These are phyloP conservation scores for Synergus itoensis DNA, from an alignment of 2,888 invertebrate species.

Conservation along the genomic window DNA sequence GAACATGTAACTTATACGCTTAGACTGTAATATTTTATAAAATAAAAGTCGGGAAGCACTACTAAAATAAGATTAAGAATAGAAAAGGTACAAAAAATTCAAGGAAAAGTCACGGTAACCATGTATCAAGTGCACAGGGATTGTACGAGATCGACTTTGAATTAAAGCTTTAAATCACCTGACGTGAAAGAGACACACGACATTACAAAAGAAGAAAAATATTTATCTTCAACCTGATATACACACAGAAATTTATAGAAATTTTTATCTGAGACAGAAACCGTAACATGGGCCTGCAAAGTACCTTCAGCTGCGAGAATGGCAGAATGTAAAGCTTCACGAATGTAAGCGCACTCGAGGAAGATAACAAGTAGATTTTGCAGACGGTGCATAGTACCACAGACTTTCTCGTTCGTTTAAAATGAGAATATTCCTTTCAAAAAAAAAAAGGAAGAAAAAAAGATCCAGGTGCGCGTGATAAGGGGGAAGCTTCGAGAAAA, in stretches of 20 bases:
- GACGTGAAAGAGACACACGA: neutral
- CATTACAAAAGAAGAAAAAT: neutral
- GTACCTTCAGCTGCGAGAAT: conserved; percentile 30
- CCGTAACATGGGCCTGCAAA: conserved; percentile 29
- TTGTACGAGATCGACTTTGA: neutral
- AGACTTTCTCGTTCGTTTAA: conserved; percentile 33
- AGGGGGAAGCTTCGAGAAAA: conserved; percentile 31
- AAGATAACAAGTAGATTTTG: conserved; percentile 51
- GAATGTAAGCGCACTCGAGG: conserved; percentile 46
- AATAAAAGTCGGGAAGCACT: too few relatives aligned
- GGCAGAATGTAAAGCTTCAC: conserved; percentile 45
- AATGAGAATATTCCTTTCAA: conserved; percentile 33
- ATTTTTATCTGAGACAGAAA: conserved; percentile 29
- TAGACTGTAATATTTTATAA: too few relatives aligned
- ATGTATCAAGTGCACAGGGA: neutral
- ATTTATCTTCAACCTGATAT: conserved; percentile 17
- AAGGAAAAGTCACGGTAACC: neutral
- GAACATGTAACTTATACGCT: too few relatives aligned
- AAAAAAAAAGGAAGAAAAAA: neutral
- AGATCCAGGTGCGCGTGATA: conserved; percentile 31
- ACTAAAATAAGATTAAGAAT: neutral
- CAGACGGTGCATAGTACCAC: conserved; percentile 33
- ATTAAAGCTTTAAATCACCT: neutral
- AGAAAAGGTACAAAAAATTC: neutral
- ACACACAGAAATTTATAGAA: conserved; percentile 32